Base-by-base conservation (phyloP, 35 echinoderm and acorn worm genomes). In the Holothuria glaberrima region DNA sequence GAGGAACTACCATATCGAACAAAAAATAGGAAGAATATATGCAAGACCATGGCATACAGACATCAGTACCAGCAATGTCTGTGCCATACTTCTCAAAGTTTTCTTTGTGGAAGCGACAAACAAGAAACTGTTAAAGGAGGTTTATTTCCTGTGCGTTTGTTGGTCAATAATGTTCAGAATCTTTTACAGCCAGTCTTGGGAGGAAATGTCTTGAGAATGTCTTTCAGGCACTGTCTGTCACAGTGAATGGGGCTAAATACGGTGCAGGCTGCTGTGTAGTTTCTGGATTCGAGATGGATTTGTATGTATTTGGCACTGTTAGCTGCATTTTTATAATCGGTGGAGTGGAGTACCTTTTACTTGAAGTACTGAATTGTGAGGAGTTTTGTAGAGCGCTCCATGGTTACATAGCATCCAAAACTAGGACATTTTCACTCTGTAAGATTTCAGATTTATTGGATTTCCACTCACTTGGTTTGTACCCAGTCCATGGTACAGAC, bases 321-420 rank as follows among this genome's bases (percentile, higher is more conserved):
- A 36, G 2, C 21, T 88, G 87, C 67, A 77, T 89, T 36, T 89
- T 89, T 89, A 68, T 89, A 48, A 48, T 89, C 6, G 69, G 87
- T 50, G 87, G 87, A 65, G 54, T 89, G 36, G 68, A 89, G 41
- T 89, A 89, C 73, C 87, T 89, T 89, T 54, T 89, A 56, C 65
- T 71, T 76, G 68, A 83, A 22, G 59, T 58, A 14, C 21, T 89
- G 2, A 89, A 20, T 30, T 73, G 63, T 75, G 36, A 57, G 24
- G 87, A 76, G 24, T 89, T 89, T 54, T 30, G 45, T 3, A 79
- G 89, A 78, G 87, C 79, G 28, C 13, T 89, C 32, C 87, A 89
- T 58, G 87, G 68, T 80, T 89, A 89, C 87, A 89, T 71, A 26
- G 87, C 76, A 17, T 89, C 87, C 65, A 27, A 26, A 72, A 89